Conservation (phyloP, 2,888 invertebrate species). For the Electrophaes corylata region DNA sequence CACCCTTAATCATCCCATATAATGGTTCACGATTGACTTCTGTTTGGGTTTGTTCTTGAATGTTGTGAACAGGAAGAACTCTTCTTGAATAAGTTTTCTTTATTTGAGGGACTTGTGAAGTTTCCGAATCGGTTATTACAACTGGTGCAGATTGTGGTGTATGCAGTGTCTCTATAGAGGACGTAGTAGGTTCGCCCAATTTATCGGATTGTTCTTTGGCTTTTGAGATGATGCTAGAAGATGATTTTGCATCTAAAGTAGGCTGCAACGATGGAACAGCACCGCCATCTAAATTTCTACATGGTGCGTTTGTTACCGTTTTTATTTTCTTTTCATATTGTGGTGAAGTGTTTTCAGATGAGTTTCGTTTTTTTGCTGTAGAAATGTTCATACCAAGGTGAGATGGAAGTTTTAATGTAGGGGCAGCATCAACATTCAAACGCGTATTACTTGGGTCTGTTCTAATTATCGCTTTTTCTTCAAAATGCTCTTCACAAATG, state of each 20-base stretch:
- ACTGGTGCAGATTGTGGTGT: background rate
- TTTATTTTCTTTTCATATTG: constrained; percentile 4
- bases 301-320: background rate
- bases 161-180: no score
- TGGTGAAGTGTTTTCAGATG: background rate
- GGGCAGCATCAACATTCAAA: constrained; percentile 4
- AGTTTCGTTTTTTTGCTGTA: constrained; percentile 1
- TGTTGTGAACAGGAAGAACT: background rate
- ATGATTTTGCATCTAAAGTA: background rate
- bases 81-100: background rate
- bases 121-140: background rate
- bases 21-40: background rate
- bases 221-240: no score
- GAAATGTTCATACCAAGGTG: background rate
- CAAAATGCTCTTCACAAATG: constrained; percentile 29
- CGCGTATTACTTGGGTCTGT: background rate
- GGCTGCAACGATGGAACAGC: background rate
- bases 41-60: background rate
- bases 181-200: no score
- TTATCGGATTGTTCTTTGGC: no score
- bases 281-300: background rate
- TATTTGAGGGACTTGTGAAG: background rate
- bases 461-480: constrained; percentile 6
- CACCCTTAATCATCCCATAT: background rate
- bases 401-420: constrained; percentile 17